Base-by-base conservation (phyloP, 30 jellyfish, hydroid and myxozoan genomes). In the Hydractinia echinata region DNA sequence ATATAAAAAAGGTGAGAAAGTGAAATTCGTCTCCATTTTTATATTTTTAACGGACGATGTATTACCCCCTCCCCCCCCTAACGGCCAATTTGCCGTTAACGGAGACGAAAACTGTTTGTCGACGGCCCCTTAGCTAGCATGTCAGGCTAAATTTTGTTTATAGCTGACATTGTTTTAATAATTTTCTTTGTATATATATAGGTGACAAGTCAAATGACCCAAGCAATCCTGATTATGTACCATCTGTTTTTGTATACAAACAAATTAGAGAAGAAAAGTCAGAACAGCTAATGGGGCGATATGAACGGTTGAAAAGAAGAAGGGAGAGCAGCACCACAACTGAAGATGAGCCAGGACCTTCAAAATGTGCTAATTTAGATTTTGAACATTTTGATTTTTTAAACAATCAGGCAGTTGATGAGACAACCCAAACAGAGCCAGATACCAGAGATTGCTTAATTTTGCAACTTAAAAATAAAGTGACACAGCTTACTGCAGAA, bases 361-460 rank as follows among this genome's bases (percentile, higher is more conserved):
- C 74, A n/a, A 30, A 30, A 30, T 30, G 44, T 30, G 44, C 44
- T 30, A 30, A 30, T 30, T 1, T 30, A 30, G 44, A n/a, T n/a
- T n/a, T n/a, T 30, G 44, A 30, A 30, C 44, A 30, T 30, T 30
- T 6, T 51, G 39, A 13, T 13, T n/a, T 64, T 64, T 64, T n/a
- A 64, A 64, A n/a, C 74, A n/a, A 64, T 51, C 74, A 64, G 18
- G 39, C 4, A 44, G 19, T 13, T 64, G 74, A 64, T 7, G 39
- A 64, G 39, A 51, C 74, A 64, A 64, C 39, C 19, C 74, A 64
- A 64, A 64, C 74, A 64, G 74, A 64, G 19, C 74, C 74, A n/a
- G 74, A 64, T 64, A n/a, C 51, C 16, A 64, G 74, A 64, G 74
- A 64, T 51, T 64, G 51, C 4, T 7, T 6, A n/a, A 51, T 64